A percentile compares a stretch with the other conserved stretches of the same genome.
These are phyloP conservation scores for Chrysocyon brachyurus DNA, from an alignment of 2,797 vertebrate genomes.

Conservation along the genomic window DNA sequence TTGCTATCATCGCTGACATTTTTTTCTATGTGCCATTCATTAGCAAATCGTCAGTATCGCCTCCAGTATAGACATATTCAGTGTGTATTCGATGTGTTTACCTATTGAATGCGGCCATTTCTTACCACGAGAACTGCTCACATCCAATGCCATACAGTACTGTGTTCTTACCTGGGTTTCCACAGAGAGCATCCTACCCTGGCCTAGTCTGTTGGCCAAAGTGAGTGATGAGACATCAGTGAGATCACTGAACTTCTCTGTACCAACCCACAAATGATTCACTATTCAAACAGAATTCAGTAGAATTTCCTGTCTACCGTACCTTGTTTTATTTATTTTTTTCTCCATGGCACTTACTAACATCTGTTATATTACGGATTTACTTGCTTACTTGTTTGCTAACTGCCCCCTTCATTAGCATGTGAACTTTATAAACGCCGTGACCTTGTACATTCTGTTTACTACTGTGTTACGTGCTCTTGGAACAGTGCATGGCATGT, in stretches of 20 bases:
- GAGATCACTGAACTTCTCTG: neutral
- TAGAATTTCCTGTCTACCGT: neutral
- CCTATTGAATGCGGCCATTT: neutral
- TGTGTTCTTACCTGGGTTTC: slow-evolving; percentile 5
- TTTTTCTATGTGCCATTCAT: neutral
- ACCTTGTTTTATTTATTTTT: neutral
- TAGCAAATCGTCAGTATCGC: neutral
- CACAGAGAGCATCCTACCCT: neutral
- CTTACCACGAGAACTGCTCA: neutral
- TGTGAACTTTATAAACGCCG: neutral
- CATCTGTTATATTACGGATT: neutral
- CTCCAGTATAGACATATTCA: neutral
- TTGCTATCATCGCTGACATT: neutral
- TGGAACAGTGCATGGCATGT: neutral
- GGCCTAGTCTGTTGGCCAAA: neutral
- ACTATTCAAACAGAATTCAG: neutral
- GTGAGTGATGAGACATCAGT: neutral
- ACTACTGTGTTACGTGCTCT: neutral
- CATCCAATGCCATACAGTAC: neutral
- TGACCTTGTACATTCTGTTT: neutral
- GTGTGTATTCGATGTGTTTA: neutral
- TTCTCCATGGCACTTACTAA: neutral
- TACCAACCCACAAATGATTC: neutral
- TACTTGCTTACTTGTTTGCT: neutral
- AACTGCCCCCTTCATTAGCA: neutral